phyloP scores from a whole-genome alignment of 2,113 vertebrate species.

The Haemorhous mexicanus region DNA sequence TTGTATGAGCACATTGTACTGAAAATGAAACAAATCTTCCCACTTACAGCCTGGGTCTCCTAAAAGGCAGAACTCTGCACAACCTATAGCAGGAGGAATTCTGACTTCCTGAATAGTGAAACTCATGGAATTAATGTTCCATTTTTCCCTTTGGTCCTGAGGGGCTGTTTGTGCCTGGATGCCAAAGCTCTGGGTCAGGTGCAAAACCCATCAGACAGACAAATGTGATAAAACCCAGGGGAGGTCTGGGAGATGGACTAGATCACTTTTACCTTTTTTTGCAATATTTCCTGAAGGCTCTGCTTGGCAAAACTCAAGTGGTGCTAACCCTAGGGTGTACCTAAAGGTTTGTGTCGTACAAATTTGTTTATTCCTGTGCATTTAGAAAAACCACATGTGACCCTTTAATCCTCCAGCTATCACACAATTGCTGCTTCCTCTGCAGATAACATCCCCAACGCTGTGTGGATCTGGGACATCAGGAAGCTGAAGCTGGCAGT shows the following conservation, averaged over 20 bases:
- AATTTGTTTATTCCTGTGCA: not conserved
- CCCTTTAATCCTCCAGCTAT: not conserved
- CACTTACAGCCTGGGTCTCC: not conserved
- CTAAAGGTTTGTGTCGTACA: fast-evolving
- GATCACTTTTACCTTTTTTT: not conserved
- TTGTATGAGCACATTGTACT: not conserved
- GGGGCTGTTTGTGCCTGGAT: not conserved
- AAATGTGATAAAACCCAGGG: not conserved
- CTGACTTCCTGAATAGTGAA: not conserved
- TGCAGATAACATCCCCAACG: constrained; percentile 85
- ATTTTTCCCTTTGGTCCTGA: not conserved
- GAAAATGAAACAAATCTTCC: not conserved
- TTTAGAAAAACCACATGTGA: fast-evolving
- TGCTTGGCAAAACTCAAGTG: not conserved
- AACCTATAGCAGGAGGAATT: not conserved
- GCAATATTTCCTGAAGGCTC: not conserved
- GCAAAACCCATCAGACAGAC: not conserved
- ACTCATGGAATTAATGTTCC: not conserved
- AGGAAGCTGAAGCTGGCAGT: constrained; percentile 81
- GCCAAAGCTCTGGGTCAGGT: not conserved
- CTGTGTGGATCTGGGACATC: constrained; percentile 93
- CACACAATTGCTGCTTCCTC: not conserved
- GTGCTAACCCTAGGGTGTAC: not conserved
- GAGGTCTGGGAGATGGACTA: not conserved
- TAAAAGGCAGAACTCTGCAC: not conserved